A percentile compares a stretch with the other conserved stretches of the same genome.
Evolutionary conservation across 2,797 vertebrate genomes (phyloP).

Genomic region (Chelon auratus): DNA sequence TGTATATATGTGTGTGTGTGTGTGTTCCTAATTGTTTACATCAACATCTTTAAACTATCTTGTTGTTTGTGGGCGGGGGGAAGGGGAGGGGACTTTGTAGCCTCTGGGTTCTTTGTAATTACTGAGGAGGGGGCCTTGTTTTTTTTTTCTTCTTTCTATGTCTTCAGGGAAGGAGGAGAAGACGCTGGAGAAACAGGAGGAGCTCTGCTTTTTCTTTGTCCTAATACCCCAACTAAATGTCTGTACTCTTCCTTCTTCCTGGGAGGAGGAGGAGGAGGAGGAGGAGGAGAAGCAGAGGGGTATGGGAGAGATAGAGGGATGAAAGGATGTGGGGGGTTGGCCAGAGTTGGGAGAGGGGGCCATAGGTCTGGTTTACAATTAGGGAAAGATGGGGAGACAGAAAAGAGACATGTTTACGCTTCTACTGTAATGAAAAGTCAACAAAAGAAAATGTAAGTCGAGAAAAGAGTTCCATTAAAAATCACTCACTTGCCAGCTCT

Average conservation of each 20-base stretch:
- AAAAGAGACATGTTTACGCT: slow-evolving; percentile 6
- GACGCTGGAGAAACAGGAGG: slow-evolving; percentile 19
- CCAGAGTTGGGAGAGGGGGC: slow-evolving; percentile 5
- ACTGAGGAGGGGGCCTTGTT: slow-evolving; percentile 50
- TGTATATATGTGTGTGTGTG: slow-evolving; percentile 53
- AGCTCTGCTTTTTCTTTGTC: slow-evolving; percentile 48
- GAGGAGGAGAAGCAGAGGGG: slow-evolving; percentile 9
- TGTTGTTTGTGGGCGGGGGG: slow-evolving; percentile 70
- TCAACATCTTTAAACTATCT: slow-evolving; percentile 81
- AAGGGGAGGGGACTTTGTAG: slow-evolving; percentile 61
- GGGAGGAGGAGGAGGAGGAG: slow-evolving; percentile 1
- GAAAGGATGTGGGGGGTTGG: slow-evolving; percentile 27
- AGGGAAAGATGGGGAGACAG: slow-evolving; percentile 21
- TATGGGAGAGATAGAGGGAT: slow-evolving; percentile 29
- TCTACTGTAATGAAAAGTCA: slow-evolving; percentile 1
- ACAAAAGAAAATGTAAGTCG: slow-evolving; percentile 4
- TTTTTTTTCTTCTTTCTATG: slow-evolving; percentile 12
- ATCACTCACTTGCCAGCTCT: too few species aligned
- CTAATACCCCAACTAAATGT: slow-evolving; percentile 30
- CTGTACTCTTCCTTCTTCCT: slow-evolving; percentile 28
- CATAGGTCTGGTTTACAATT: slow-evolving; percentile 24
- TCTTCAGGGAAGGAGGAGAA: slow-evolving; percentile 37
- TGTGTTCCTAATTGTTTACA: slow-evolving; percentile 75
- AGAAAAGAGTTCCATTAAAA: too few species aligned
- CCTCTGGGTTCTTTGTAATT: slow-evolving; percentile 70